Evolutionary conservation across 2,113 vertebrate genomes (phyloP).

Genomic region (Salminus brasiliensis): DNA sequence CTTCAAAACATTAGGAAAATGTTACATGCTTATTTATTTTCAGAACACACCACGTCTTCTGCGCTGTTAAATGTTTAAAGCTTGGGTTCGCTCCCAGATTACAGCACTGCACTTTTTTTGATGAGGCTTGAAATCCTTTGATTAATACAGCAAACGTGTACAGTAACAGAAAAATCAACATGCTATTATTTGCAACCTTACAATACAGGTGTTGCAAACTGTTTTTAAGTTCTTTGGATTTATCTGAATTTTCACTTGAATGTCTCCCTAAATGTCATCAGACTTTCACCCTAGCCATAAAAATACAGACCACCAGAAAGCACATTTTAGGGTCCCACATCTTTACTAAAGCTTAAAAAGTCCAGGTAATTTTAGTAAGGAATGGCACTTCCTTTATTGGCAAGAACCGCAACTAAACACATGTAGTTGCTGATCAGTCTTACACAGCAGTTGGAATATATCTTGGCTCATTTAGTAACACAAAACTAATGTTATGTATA

Average conservation of each 20-base stretch:
- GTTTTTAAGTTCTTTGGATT: background rate
- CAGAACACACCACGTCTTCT: background rate
- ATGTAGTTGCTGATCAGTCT: too few relatives aligned
- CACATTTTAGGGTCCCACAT: background rate
- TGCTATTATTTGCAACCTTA: background rate
- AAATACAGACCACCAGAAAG: too few relatives aligned
- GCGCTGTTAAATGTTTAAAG: background rate
- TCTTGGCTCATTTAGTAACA: too few relatives aligned
- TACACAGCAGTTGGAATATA: too few relatives aligned
- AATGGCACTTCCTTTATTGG: too few relatives aligned
- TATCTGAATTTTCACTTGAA: background rate
- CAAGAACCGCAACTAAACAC: too few relatives aligned
- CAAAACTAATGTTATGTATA: too few relatives aligned
- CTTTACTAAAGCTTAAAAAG: background rate
- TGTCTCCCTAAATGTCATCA: background rate
- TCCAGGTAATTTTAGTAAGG: too few relatives aligned
- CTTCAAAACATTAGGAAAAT: slow-evolving; percentile 1
- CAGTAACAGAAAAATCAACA: background rate
- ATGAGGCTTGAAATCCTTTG: background rate
- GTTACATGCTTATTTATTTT: background rate
- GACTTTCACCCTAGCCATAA: background rate
- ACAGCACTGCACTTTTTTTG: background rate
- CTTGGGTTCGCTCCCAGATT: background rate
- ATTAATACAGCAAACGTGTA: background rate
- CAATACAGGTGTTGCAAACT: background rate